phyloP scores from a whole-genome alignment of 2,113 vertebrate species.

The Periophthalmodon schlosseri region DNA sequence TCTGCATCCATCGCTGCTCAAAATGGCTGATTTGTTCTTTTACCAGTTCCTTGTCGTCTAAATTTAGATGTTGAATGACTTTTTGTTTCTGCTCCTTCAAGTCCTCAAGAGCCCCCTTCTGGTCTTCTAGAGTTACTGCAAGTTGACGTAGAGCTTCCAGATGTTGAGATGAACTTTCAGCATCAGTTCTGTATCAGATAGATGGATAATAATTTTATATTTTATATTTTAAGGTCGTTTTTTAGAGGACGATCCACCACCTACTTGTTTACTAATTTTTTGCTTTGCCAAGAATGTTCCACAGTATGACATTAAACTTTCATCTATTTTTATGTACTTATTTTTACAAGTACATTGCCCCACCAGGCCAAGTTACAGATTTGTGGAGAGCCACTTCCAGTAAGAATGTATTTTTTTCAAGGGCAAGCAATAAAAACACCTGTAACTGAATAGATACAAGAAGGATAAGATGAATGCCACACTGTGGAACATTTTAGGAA shows the following conservation, averaged over 20 bases:
- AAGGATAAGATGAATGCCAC: background rate
- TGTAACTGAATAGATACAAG: too few relatives aligned
- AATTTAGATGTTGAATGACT: constrained; percentile 85
- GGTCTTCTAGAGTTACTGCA: constrained; percentile 81
- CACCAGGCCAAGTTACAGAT: too few relatives aligned
- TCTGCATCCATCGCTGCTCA: constrained; percentile 91
- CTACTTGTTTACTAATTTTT: too few relatives aligned
- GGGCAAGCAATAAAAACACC: too few relatives aligned
- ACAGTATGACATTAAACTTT: too few relatives aligned
- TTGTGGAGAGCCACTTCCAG: too few relatives aligned
- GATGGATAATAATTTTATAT: background rate
- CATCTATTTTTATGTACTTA: too few relatives aligned
- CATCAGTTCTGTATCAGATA: constrained; percentile 81
- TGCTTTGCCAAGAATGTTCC: too few relatives aligned
- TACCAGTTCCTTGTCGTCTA: constrained; percentile 91
- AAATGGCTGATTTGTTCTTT: constrained; percentile 92
- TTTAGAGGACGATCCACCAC: background rate
- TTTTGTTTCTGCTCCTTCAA: constrained; percentile 91
- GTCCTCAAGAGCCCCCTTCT: constrained; percentile 84
- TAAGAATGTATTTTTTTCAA: too few relatives aligned
- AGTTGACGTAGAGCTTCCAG: constrained; percentile 88
- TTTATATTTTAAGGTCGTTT: background rate
- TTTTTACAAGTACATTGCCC: too few relatives aligned
- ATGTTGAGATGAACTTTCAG: constrained; percentile 89
- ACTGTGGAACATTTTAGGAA: background rate